Evolutionary conservation across 2,888 invertebrate species (phyloP).

Genomic region (Portevinia maculata): DNA sequence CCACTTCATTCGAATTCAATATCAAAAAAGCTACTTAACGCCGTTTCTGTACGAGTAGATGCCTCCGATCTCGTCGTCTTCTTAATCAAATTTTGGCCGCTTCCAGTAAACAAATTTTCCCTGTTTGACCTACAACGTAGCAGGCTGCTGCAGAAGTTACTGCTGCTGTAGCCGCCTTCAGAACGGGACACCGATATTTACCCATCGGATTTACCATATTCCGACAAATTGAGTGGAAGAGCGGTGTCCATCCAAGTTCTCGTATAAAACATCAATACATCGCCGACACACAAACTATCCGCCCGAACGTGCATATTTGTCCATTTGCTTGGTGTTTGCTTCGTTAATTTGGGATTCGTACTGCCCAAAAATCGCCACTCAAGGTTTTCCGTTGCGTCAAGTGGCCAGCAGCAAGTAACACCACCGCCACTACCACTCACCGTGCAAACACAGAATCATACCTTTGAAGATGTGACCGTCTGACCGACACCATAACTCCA

Average conservation of each 20-base stretch:
- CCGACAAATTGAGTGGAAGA: slow-evolving; percentile 73
- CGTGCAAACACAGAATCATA: slow-evolving; percentile 56
- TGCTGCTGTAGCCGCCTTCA: slow-evolving; percentile 26
- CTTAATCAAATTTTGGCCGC: slow-evolving; percentile 31
- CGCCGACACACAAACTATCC: slow-evolving; percentile 42
- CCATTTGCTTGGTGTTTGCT: slow-evolving; percentile 69
- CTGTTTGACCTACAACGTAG: slow-evolving; percentile 70
- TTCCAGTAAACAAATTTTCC: slow-evolving; percentile 63
- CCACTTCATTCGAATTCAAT: slow-evolving; percentile 71
- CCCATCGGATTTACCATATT: slow-evolving; percentile 71
- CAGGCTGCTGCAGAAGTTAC: slow-evolving; percentile 72
- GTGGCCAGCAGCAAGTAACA: slow-evolving; percentile 51
- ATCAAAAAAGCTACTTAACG: slow-evolving; percentile 70
- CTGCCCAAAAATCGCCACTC: slow-evolving; percentile 73
- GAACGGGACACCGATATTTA: slow-evolving; percentile 39
- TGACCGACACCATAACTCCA: slow-evolving; percentile 8
- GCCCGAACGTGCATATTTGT: slow-evolving; percentile 65
- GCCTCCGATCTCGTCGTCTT: neutral
- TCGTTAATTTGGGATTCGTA: slow-evolving; percentile 71
- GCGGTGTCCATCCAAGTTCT: slow-evolving; percentile 42
- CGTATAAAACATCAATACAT: slow-evolving; percentile 54
- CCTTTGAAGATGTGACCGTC: slow-evolving; percentile 65
- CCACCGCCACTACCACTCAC: slow-evolving; percentile 67
- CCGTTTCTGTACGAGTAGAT: slow-evolving; percentile 5
- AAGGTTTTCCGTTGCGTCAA: slow-evolving; percentile 63